A percentile compares a stretch with the other conserved stretches of the same genome.
These are phyloP conservation scores for Coregonus ussuriensis DNA, from an alignment of 2,797 vertebrate genomes.

Conservation along the genomic window DNA sequence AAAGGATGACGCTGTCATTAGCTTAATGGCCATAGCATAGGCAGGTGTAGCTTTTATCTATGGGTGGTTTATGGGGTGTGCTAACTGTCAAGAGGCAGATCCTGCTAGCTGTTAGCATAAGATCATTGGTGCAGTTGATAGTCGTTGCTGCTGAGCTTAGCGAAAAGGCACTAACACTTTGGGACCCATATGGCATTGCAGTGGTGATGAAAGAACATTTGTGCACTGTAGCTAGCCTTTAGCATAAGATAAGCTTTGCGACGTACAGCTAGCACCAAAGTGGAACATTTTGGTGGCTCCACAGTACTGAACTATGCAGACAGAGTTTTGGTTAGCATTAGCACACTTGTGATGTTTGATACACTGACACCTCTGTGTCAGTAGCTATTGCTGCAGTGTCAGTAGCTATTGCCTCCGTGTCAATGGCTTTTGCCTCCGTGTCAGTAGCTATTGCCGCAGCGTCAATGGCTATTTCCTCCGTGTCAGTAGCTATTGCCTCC, in stretches of 20 bases:
- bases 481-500: neutral
- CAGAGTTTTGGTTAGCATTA: neutral
- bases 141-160: slow-evolving; percentile 30
- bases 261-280: neutral
- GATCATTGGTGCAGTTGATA: slow-evolving; percentile 27
- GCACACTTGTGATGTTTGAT: neutral
- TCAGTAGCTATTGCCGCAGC: no score
- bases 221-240: neutral
- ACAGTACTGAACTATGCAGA: neutral
- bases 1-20: slow-evolving; percentile 73
- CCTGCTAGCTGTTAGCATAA: slow-evolving; percentile 63
- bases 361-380: neutral
- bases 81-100: slow-evolving; percentile 46
- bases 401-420: neutral
- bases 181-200: neutral
- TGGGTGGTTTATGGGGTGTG: slow-evolving; percentile 69
- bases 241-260: slow-evolving; percentile 28
- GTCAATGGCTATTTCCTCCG: neutral
- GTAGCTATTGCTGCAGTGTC: neutral
- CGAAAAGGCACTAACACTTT: neutral
- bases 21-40: slow-evolving; percentile 69
- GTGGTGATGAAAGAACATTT: neutral
- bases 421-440: neutral
- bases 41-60: slow-evolving; percentile 63
- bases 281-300: neutral